Percentiles rank a stretch among this genome's conserved stretches.
phyloP scores from a whole-genome alignment of 2,888 invertebrate species.

The Melieria crassipennis region DNA sequence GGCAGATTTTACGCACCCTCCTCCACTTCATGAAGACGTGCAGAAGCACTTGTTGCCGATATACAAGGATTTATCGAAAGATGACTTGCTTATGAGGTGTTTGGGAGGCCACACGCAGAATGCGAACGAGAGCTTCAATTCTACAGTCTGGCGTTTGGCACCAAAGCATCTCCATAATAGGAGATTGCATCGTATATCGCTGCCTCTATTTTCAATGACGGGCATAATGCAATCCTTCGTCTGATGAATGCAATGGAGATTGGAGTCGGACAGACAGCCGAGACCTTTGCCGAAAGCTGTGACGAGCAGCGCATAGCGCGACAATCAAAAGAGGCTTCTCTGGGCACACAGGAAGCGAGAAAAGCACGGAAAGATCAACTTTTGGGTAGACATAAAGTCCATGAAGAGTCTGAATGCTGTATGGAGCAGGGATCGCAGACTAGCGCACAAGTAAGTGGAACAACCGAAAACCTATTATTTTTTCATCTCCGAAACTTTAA shows the following conservation, averaged over 20 bases:
- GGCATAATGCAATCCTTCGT: background rate
- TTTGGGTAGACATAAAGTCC: background rate
- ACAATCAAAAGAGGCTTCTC: too few relatives aligned
- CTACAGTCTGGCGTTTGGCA: background rate
- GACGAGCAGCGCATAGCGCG: background rate
- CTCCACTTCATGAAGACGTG: background rate
- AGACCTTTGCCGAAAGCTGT: background rate
- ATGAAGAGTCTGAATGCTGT: constrained; percentile 2
- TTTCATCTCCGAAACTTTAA: too few relatives aligned
- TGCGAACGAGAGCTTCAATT: constrained; percentile 6
- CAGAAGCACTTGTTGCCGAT: background rate
- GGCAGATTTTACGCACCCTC: too few relatives aligned
- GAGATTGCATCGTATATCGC: background rate
- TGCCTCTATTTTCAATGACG: constrained; percentile 13
- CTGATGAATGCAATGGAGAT: background rate
- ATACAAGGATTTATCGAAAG: background rate
- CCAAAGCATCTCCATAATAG: constrained; percentile 7
- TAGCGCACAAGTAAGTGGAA: background rate
- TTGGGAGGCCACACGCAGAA: constrained; percentile 8
- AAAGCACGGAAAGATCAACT: background rate
- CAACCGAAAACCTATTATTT: too few relatives aligned
- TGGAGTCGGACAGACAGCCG: background rate
- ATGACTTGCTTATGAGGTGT: background rate
- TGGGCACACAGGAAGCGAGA: background rate
- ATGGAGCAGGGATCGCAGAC: background rate